Percentiles rank a stretch among this genome's conserved stretches.
These are phyloP conservation scores for Trogon melanurus DNA, from an alignment of 2,113 vertebrate genomes.

Conservation along the genomic window DNA sequence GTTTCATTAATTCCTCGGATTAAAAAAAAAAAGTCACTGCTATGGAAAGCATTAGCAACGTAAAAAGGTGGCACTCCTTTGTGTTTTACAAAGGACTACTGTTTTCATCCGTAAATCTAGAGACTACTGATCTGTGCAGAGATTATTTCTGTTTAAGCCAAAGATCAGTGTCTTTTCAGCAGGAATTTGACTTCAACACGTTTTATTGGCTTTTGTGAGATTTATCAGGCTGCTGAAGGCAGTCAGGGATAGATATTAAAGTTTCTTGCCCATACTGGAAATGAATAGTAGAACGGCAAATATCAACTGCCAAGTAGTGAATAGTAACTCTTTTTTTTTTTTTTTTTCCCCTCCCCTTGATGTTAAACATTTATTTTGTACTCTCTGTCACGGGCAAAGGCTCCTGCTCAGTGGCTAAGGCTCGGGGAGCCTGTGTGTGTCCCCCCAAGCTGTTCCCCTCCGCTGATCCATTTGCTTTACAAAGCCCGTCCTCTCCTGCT, in stretches of 20 bases:
- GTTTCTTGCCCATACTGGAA: slow-evolving; percentile 61
- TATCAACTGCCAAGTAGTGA: slow-evolving; percentile 30
- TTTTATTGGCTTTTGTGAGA: slow-evolving; percentile 68
- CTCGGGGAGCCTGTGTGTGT: not conserved
- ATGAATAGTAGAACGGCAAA: slow-evolving; percentile 13
- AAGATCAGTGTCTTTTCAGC: slow-evolving; percentile 69
- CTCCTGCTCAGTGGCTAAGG: not conserved
- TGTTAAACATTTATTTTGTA: slow-evolving; percentile 66
- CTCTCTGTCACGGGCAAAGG: slow-evolving; percentile 53
- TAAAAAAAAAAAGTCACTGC: slow-evolving; percentile 15
- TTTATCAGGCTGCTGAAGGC: slow-evolving; percentile 62
- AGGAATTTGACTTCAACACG: slow-evolving; percentile 66
- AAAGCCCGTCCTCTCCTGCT: slow-evolving; percentile 64
- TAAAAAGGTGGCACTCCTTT: slow-evolving; percentile 59
- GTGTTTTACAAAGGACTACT: slow-evolving; percentile 64
- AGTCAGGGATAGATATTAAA: slow-evolving; percentile 65
- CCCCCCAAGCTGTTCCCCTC: slow-evolving; percentile 57
- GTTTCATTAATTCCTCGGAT: slow-evolving; percentile 44
- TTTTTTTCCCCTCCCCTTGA: not conserved
- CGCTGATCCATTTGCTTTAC: slow-evolving; percentile 64
- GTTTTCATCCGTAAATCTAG: slow-evolving; percentile 69
- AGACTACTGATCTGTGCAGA: slow-evolving; percentile 58
- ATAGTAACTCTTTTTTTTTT: slow-evolving; percentile 25
- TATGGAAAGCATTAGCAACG: slow-evolving; percentile 3
- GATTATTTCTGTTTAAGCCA: slow-evolving; percentile 73